phyloP scores from a whole-genome alignment of 2,113 vertebrate species.

The Empidonax traillii region DNA sequence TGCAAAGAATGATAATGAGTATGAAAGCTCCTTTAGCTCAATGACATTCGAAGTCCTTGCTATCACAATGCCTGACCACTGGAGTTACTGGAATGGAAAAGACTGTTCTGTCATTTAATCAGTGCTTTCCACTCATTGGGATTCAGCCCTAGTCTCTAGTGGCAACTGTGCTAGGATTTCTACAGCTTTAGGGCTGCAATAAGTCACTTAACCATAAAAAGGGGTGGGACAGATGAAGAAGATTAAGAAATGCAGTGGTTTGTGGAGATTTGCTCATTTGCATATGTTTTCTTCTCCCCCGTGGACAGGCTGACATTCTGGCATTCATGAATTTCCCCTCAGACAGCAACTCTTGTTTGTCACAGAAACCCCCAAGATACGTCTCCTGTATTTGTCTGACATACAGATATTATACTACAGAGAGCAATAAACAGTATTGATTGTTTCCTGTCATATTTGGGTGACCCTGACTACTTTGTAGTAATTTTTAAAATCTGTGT shows the following conservation, averaged over 20 bases:
- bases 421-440: constrained; percentile 1
- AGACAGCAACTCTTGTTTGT: not conserved
- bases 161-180: constrained; percentile 31
- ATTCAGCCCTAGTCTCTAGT: constrained; percentile 41
- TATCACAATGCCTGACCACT: constrained; percentile 49
- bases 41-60: constrained; percentile 52
- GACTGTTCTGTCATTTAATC: constrained; percentile 56
- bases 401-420: not conserved
- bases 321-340: constrained; percentile 3
- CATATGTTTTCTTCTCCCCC: constrained; percentile 22
- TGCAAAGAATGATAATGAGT: constrained; percentile 14
- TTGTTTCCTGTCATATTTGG: constrained; percentile 34
- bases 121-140: constrained; percentile 33
- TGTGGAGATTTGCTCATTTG: constrained; percentile 43
- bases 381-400: not conserved
- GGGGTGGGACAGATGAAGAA: constrained; percentile 45
- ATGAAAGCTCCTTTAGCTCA: constrained; percentile 26
- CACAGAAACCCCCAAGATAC: not conserved
- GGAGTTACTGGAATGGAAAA: constrained; percentile 55
- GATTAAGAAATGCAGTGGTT: constrained; percentile 50
- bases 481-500: not conserved
- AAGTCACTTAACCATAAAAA: constrained; percentile 52
- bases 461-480: constrained; percentile 30
- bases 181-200: constrained; percentile 38
- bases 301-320: not conserved